These are phyloP conservation scores for Mormyrops boulengeri DNA, from an alignment of 2,797 vertebrate species.

Conservation along the genomic window DNA sequence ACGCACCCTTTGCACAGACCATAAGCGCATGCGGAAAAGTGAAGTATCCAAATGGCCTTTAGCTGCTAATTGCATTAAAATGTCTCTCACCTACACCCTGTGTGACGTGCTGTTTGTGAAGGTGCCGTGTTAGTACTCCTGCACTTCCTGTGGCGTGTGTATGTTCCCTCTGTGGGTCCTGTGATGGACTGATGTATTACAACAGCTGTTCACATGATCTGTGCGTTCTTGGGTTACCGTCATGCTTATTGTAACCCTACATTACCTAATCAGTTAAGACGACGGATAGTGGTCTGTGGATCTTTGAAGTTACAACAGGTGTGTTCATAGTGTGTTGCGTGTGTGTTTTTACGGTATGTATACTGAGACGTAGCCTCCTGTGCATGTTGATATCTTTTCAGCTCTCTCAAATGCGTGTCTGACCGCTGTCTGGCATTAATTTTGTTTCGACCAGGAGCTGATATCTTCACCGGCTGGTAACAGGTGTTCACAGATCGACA, in stretches of 20 bases:
- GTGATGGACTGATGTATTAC: neutral
- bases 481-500: slow-evolving; percentile 55
- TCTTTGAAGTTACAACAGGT: neutral
- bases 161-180: neutral
- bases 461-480: slow-evolving; percentile 58
- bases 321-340: neutral
- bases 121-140: neutral
- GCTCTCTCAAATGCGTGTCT: neutral
- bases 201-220: neutral
- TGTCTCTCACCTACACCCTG: neutral
- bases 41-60: neutral
- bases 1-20: neutral
- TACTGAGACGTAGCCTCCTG: neutral
- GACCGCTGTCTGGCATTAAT: neutral
- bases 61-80: neutral
- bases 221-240: neutral
- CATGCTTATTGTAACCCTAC: neutral
- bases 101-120: neutral
- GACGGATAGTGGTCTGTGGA: no score
- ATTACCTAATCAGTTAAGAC: neutral
- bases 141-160: neutral
- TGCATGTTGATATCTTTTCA: neutral
- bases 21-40: neutral
- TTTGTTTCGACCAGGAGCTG: slow-evolving; percentile 62
- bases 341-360: neutral